Base-by-base conservation (phyloP, 2,113 vertebrate genomes). In the Cyphomyrus discorhynchus region DNA sequence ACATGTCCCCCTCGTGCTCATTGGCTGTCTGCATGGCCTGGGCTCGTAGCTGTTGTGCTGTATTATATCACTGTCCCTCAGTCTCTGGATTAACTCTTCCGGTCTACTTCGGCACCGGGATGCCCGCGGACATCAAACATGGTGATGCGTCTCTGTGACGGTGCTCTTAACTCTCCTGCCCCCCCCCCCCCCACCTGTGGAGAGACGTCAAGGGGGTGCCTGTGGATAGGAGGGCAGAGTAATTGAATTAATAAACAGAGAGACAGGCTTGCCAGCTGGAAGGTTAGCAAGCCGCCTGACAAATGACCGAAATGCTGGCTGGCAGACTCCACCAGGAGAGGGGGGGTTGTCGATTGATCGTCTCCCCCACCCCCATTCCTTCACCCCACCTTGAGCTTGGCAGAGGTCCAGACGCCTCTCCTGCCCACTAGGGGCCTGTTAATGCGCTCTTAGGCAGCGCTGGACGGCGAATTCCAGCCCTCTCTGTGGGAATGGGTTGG, bases 181-280 rank as follows among this genome's bases (percentile, higher is more conserved):
- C 11, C 31, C 39, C 82, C 66, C 27, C 82, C 35, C 35, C 7
- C 17, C 7, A 83, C 58, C 56, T 88, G 85, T 91, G 89, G 90
- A 91, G 53, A 35, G 45, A 90, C 90, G 87, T 91, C 17, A 91
- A 92, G 92, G 93, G 93, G 89, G 90, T 91, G 95, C 95, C 95
- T 94, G 56, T 93, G 94, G 94, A 96, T 95, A 96, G 96, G 95
- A 95, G 96, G 95, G 95, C 92, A 89, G 94, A 91, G 93, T 97
- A 96, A 97, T 97, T 96, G 94, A 96, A 97, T 97, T 97, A 97
- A 97, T 97, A 96, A 96, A 96, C n/a, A 94, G 96, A 96, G 97
- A 95, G 93, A 92, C 93, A 90, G 39, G 89, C 31, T 89, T 93
- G 94, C 96, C 97, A 97, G 95, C 96, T 97, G 97, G 96, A 96